Evolutionary conservation across 2,888 invertebrate genomes (phyloP).

Genomic region (Hypomecis punctinalis): DNA sequence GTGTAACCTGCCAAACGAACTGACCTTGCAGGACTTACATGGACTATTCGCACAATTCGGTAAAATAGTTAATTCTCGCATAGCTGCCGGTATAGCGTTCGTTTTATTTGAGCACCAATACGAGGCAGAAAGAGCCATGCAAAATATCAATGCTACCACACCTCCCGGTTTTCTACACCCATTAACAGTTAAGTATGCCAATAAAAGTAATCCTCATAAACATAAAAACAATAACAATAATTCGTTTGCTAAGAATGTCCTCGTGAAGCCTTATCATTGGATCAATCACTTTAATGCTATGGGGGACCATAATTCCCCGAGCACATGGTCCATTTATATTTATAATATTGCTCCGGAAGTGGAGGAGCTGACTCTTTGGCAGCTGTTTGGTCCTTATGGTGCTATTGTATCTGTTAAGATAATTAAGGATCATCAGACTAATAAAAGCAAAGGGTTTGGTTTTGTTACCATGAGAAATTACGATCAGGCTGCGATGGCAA

Average conservation of each 20-base stretch:
- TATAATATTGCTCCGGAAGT: slow-evolving; percentile 83
- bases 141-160: slow-evolving; percentile 78
- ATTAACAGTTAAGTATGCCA: slow-evolving; percentile 84
- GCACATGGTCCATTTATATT: slow-evolving; percentile 84
- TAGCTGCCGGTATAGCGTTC: slow-evolving; percentile 84
- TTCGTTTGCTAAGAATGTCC: slow-evolving; percentile 72
- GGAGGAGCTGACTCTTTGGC: slow-evolving; percentile 82
- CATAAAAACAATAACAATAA: slow-evolving; percentile 82
- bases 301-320: slow-evolving; percentile 79
- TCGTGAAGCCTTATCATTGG: slow-evolving; percentile 81
- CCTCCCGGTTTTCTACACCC: slow-evolving; percentile 83
- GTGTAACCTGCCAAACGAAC: slow-evolving; percentile 84
- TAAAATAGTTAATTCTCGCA: slow-evolving; percentile 84
- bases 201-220: slow-evolving; percentile 84
- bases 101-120: slow-evolving; percentile 82
- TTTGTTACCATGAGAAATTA: slow-evolving; percentile 85
- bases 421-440: slow-evolving; percentile 83
- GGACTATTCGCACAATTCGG: slow-evolving; percentile 84
- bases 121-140: slow-evolving; percentile 82
- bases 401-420: slow-evolving; percentile 85
- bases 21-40: slow-evolving; percentile 84
- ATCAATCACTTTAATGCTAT: slow-evolving; percentile 81
- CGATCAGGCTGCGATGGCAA: slow-evolving; percentile 84
- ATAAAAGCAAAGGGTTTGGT: slow-evolving; percentile 84
- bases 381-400: slow-evolving; percentile 84